phyloP scores from a whole-genome alignment of 2,797 vertebrate species.

The Macroramphosus scolopax region DNA sequence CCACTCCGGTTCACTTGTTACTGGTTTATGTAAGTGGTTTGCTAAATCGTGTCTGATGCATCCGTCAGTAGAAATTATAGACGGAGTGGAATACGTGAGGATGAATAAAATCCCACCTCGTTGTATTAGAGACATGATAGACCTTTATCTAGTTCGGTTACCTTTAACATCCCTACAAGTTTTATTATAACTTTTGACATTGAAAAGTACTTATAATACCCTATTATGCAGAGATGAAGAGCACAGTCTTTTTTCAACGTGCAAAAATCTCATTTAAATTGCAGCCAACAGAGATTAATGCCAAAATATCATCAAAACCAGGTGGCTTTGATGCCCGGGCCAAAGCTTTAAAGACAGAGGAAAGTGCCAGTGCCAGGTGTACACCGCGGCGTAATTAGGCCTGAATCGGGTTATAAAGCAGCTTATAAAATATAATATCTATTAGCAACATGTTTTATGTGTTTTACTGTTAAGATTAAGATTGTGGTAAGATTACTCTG shows the following conservation, averaged over 20 bases:
- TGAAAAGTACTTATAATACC: conserved; percentile 65
- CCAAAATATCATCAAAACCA: conserved; percentile 79
- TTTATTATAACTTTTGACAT: conserved; percentile 52
- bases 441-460: conserved; percentile 60
- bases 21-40: background rate
- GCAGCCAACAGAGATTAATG: conserved; percentile 70
- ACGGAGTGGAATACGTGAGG: background rate
- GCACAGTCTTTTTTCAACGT: conserved; percentile 60
- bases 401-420: conserved; percentile 73
- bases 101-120: no score
- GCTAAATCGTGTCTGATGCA: conserved; percentile 10
- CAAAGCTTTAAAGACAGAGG: conserved; percentile 78
- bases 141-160: no score
- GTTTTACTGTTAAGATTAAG: conserved; percentile 23
- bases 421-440: conserved; percentile 68
- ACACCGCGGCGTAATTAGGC: conserved; percentile 74
- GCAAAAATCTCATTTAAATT: conserved; percentile 76
- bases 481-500: conserved; percentile 9
- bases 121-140: no score
- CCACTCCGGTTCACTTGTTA: conserved; percentile 11
- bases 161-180: no score
- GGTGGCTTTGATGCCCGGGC: conserved; percentile 76
- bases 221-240: conserved; percentile 70
- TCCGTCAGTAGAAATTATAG: conserved; percentile 3
- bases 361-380: conserved; percentile 81